phyloP scores from a whole-genome alignment of 2,888 invertebrate genomes.

The Pelosia muscerda region DNA sequence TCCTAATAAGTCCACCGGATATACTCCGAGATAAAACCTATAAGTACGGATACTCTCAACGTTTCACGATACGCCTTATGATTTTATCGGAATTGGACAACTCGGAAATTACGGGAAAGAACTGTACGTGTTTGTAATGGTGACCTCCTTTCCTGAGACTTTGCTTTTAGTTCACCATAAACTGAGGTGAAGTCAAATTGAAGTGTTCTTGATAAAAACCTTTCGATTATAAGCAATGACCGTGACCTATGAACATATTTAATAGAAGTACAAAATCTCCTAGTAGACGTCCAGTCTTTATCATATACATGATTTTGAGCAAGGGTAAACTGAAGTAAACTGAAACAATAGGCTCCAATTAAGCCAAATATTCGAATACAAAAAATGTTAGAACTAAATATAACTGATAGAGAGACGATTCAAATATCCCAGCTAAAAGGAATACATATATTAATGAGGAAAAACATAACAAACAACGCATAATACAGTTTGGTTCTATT shows the following conservation, averaged over 20 bases:
- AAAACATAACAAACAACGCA: neutral
- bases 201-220: too few species aligned
- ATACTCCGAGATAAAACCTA: neutral
- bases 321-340: neutral
- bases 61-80: neutral
- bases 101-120: neutral
- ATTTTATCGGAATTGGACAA: neutral
- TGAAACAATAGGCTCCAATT: neutral
- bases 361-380: neutral
- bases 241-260: neutral
- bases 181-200: too few species aligned
- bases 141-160: too few species aligned
- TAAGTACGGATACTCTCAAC: neutral
- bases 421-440: neutral
- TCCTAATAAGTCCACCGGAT: conserved; percentile 4
- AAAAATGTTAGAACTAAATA: neutral
- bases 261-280: neutral
- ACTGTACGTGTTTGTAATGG: too few species aligned
- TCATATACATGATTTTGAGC: neutral
- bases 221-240: neutral
- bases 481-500: neutral
- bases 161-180: too few species aligned
- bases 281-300: too few species aligned
- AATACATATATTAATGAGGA: neutral
- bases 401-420: neutral